Base-by-base conservation (phyloP, 2,888 invertebrate genomes). In the Epinotia ramella region DNA sequence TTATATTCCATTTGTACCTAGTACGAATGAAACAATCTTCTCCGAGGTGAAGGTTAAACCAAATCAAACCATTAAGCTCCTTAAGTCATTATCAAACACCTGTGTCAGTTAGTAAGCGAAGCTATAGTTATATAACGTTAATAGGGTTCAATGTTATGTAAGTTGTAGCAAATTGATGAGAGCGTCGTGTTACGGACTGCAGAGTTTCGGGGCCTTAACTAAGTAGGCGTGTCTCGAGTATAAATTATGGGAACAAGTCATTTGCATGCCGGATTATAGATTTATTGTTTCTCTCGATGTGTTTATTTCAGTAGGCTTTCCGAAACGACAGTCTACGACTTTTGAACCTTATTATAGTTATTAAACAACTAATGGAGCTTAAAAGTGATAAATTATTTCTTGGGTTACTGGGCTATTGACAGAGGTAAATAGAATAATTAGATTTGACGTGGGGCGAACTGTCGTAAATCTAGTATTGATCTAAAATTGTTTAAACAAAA, bases 101-200 rank as follows among this genome's bases (percentile, higher is more conserved):
- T 73, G 73, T 68, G 18, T 40, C 53, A 40, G 60, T 46, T 12
- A 67, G 33, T 60, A 59, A 49, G 49, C 46, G 40, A 18, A 46
- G 59, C 33, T 66, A 60, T 59, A n/a, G 40, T 71, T 76, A 63
- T n/a, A 24, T 57, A 71, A 76, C 28, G 12, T 28, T 73, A 70
- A 75, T 56, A 66, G 24, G 53, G 66, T 67, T 76, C 60, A 71
- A 53, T 53, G 60, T 76, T 76, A 72, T 67, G 66, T 62, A 62
- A 76, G 11, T 16, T 44, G 75, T 71, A 67, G 53, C 66, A 67
- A 76, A 76, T 76, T 63, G 76, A 76, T 72, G 76, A 71, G 65
- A 70, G 64, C 65, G 49, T 44, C 18, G 24, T 46, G 71, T 76
- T 53, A 56, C 67, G 76, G 71, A 40, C 40, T 24, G 20, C 18